phyloP scores from a whole-genome alignment of 2,888 invertebrate species.

The Cylindroiulus punctatus region DNA sequence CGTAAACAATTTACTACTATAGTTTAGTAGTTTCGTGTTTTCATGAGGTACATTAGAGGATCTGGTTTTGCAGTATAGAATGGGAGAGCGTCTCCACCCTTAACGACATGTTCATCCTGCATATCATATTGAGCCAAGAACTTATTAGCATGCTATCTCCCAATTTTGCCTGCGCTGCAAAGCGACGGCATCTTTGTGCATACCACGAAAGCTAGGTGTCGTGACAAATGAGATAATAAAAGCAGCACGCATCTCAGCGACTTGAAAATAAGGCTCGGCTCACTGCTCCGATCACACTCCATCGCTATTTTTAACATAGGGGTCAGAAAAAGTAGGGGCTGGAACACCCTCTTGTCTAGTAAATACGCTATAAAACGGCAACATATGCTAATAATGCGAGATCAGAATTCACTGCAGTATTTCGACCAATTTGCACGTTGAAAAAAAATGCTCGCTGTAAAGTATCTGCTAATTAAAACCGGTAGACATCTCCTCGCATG shows the following conservation, averaged over 20 bases:
- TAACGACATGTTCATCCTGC: background rate
- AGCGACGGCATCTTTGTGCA: background rate
- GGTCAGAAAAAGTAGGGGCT: background rate
- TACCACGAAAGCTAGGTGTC: conserved; percentile 16
- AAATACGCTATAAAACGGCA: conserved; percentile 26
- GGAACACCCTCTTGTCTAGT: background rate
- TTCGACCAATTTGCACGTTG: background rate
- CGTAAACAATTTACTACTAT: conserved; percentile 15
- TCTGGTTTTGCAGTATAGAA: background rate
- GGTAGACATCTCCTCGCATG: background rate
- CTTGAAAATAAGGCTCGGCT: background rate
- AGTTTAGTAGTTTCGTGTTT: background rate
- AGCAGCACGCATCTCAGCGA: conserved; percentile 15
- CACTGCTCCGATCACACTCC: background rate
- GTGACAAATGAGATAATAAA: conserved; percentile 34
- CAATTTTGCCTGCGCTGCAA: background rate
- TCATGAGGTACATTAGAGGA: background rate
- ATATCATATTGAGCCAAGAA: conserved; percentile 12
- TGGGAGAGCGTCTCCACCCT: background rate
- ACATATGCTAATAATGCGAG: conserved; percentile 34
- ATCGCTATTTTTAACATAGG: background rate
- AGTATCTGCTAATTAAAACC: background rate
- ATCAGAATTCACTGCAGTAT: background rate
- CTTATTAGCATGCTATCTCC: conserved; percentile 42
- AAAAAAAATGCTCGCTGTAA: background rate